Evolutionary conservation across 2,888 invertebrate genomes (phyloP), one percentile per base, ranked within the genome.

Genomic region (Euproctis similis): DNA sequence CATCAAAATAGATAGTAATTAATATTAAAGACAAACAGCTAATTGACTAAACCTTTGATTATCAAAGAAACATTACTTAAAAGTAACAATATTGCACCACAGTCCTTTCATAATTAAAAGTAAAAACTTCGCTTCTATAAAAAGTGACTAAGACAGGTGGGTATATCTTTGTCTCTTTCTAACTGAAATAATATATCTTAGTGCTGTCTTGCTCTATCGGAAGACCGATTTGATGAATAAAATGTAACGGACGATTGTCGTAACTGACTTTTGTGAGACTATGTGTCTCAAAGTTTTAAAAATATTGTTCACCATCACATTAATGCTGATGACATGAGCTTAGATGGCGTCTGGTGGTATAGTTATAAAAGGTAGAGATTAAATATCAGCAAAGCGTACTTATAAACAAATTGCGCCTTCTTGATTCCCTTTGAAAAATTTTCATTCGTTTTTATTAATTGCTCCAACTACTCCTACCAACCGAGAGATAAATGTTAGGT

Each of bases 241-340:
- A 75, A 57, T 77, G 72, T 81, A 81, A 82, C 82, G 78, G 78
- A 72, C 59, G 57, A 59, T 68, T 71, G 73, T 71, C 61, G 76
- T 77, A 82, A 81, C 78, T 75, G 77, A 77, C 80, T 80, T 78
- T 74, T 72, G 62, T 62, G 57, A 31, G 31, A 7, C 45, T 42
- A 51, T 27, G 68, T 39, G 28, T 49, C 52, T 71, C 65, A 77
- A 80, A 70, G 39, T 66, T 56, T 46, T 9, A 8, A 11, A 9
- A 16, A 20, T 34, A 41, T 34, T n/a, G 8, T 8, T 11, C 8
- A 8, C 8, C 3, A 8, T 3, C 4, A 19, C 8, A 14, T 14
- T 6, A 4, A 4, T 14, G 4, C 14, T 14, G 4, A 14, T 14
- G 14, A 6, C 14, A 6, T 14, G 6, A 6, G n/a, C n/a, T n/a